Evolutionary conservation across 2,888 invertebrate species (phyloP).

Genomic region (Theretra japonica): DNA sequence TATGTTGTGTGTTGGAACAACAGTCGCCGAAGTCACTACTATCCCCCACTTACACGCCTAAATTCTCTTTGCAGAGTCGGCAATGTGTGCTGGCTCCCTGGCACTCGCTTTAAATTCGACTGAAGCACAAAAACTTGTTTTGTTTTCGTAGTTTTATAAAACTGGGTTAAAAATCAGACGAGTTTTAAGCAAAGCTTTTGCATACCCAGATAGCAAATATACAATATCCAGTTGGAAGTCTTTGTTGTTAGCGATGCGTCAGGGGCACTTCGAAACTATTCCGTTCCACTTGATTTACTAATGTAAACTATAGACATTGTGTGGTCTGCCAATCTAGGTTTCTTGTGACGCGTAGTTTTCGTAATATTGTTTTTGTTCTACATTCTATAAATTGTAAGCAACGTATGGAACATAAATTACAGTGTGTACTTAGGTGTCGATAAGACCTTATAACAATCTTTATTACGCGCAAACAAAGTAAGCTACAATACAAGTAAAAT

Average conservation of each 20-base stretch:
- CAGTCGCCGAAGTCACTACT: neutral
- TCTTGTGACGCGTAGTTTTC: neutral
- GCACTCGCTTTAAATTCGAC: slow-evolving; percentile 15
- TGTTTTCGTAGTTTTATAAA: slow-evolving; percentile 4
- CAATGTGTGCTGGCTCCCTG: slow-evolving; percentile 2
- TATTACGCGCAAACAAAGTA: slow-evolving; percentile 4
- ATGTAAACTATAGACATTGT: neutral
- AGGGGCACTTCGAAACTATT: neutral
- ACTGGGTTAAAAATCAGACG: slow-evolving; percentile 22
- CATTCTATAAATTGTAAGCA: neutral
- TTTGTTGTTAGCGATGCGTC: slow-evolving; percentile 4
- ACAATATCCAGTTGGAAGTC: neutral
- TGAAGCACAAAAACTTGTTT: slow-evolving; percentile 18
- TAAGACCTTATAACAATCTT: slow-evolving; percentile 1
- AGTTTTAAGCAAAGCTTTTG: slow-evolving; percentile 14
- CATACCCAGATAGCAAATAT: neutral
- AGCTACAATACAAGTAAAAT: slow-evolving; percentile 15
- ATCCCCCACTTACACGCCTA: slow-evolving; percentile 11
- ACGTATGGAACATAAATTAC: neutral
- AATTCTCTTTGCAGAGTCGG: slow-evolving; percentile 38
- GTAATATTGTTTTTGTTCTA: neutral
- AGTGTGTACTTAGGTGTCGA: neutral
- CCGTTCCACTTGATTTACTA: neutral
- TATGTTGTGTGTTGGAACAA: neutral
- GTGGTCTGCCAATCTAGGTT: neutral